Conservation (phyloP, 2,113 vertebrate genomes). For the Carollia perspicillata region DNA sequence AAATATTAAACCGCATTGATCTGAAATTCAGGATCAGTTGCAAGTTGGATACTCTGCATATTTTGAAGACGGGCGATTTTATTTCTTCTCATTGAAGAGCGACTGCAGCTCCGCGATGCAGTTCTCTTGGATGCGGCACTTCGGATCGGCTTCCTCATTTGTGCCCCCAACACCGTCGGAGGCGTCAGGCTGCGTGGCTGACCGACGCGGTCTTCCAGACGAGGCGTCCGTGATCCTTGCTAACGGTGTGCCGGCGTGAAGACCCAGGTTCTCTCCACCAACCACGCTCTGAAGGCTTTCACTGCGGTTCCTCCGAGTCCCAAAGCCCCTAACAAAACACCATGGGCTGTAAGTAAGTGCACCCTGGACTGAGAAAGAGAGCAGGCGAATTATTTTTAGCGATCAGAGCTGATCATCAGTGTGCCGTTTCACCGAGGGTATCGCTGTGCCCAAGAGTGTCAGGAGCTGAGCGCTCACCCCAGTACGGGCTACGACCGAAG, state of each 20-base stretch:
- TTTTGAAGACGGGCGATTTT: conserved; percentile 72
- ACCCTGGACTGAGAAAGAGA: not conserved
- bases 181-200: conserved; percentile 40
- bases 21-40: conserved; percentile 78
- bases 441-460: no score
- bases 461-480: not conserved
- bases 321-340: not conserved
- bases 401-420: not conserved
- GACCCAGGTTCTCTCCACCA: not conserved
- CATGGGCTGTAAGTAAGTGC: not conserved
- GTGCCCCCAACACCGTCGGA: conserved; percentile 42
- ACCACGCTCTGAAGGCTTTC: not conserved
- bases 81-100: conserved; percentile 71
- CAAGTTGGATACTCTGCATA: conserved; percentile 73
- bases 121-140: not conserved
- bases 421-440: not conserved
- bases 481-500: not conserved
- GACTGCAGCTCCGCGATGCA: conserved; percentile 64
- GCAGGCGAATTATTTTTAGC: not conserved
- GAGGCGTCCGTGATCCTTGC: conserved; percentile 53
- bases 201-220: conserved; percentile 49
- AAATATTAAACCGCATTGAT: conserved; percentile 86
- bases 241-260: not conserved
- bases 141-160: conserved; percentile 59
- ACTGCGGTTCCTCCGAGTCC: not conserved